Evolutionary conservation across 2,113 vertebrate species (phyloP).

Genomic region (Aplodontia rufa): DNA sequence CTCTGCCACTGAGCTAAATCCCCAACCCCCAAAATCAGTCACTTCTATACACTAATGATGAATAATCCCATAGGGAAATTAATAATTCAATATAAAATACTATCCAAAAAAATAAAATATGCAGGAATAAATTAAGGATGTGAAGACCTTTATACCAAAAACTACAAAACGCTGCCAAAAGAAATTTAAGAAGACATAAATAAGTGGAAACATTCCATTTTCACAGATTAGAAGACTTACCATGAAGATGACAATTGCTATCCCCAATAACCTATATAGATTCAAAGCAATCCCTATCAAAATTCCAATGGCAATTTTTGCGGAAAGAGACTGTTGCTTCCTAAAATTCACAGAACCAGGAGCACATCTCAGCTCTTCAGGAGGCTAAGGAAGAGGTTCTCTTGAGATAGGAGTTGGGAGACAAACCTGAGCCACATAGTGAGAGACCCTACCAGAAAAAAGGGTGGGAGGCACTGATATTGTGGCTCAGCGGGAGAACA

Average conservation of each 20-base stretch:
- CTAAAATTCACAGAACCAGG: not conserved
- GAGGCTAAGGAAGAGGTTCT: not conserved
- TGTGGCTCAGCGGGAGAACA: not conserved
- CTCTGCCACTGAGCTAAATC: too few species aligned
- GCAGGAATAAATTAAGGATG: not conserved
- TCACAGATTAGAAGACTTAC: not conserved
- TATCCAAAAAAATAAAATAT: not conserved
- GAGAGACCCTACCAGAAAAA: not conserved
- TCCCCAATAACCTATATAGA: not conserved
- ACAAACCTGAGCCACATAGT: too few species aligned
- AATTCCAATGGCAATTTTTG: not conserved
- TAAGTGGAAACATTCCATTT: not conserved
- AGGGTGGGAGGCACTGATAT: not conserved
- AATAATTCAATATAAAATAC: not conserved
- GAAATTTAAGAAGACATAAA: not conserved
- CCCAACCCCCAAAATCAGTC: too few species aligned
- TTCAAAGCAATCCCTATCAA: not conserved
- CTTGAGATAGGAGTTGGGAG: not conserved
- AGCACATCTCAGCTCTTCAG: not conserved
- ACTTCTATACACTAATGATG: not conserved
- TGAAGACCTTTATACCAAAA: not conserved
- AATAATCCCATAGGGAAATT: not conserved
- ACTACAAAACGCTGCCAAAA: not conserved
- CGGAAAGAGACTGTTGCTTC: not conserved
- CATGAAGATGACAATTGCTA: not conserved